A percentile compares a stretch with the other conserved stretches of the same genome.
Conservation (phyloP, 1,140 invertebrate genomes). For the Agraylea sexmaculata region DNA sequence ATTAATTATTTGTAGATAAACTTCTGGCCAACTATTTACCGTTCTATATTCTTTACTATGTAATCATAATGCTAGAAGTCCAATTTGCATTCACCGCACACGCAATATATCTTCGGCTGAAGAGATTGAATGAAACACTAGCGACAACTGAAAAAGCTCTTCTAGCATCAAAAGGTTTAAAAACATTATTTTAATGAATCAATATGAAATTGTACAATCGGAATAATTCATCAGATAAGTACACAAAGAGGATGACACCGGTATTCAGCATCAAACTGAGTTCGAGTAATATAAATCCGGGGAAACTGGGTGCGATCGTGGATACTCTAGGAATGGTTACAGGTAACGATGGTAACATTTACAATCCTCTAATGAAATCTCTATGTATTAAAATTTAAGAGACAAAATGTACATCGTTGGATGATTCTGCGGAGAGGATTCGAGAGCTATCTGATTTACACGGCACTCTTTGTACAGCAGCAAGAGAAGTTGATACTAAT, state of each 20-base stretch:
- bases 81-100: conserved; percentile 38
- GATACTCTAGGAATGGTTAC: conserved; percentile 13
- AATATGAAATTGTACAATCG: background rate
- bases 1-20: conserved; percentile 26
- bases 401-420: no score
- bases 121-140: conserved; percentile 32
- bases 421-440: conserved; percentile 29
- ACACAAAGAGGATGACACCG: conserved; percentile 5
- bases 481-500: conserved; percentile 29
- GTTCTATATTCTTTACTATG: conserved; percentile 36
- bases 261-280: conserved; percentile 14
- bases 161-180: conserved; percentile 15
- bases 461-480: conserved; percentile 31
- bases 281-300: background rate
- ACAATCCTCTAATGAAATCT: background rate
- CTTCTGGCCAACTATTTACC: conserved; percentile 33
- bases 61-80: conserved; percentile 35
- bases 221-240: conserved; percentile 8
- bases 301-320: conserved; percentile 13
- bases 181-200: background rate
- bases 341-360: conserved; percentile 12
- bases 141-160: conserved; percentile 29
- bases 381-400: no score
- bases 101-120: conserved; percentile 30
- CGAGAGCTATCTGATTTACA: conserved; percentile 30